A percentile compares a stretch with the other conserved stretches of the same genome.
phyloP scores from a whole-genome alignment of 2,113 vertebrate species.

The Tyto alba region DNA sequence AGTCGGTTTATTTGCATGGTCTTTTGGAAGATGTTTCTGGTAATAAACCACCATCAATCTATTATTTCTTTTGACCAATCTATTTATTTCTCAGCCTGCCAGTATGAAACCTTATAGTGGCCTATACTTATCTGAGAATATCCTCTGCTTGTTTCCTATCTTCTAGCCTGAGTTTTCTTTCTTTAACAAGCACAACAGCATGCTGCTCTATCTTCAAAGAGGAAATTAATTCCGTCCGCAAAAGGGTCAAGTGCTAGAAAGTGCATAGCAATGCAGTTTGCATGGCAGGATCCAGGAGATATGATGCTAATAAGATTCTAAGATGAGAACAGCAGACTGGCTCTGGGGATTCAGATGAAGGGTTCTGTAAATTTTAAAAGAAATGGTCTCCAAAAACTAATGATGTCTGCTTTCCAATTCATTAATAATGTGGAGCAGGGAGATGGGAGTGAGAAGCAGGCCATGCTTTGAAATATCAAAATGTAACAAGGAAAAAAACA shows the following conservation, averaged over 20 bases:
- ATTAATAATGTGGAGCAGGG: conserved; percentile 88
- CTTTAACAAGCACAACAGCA: conserved; percentile 85
- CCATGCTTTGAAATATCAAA: conserved; percentile 80
- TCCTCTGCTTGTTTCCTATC: conserved; percentile 62
- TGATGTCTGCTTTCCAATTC: conserved; percentile 86
- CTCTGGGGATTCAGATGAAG: conserved; percentile 89
- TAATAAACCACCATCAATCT: conserved; percentile 33
- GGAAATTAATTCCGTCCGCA: conserved; percentile 88
- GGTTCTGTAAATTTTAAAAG: conserved; percentile 89
- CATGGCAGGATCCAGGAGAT: conserved; percentile 85
- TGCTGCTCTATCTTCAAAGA: conserved; percentile 75
- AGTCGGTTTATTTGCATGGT: conserved; percentile 42
- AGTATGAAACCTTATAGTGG: background rate
- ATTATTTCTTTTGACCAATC: conserved; percentile 49
- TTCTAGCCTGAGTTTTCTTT: conserved; percentile 65
- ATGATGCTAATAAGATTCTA: conserved; percentile 93
- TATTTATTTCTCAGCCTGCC: conserved; percentile 15
- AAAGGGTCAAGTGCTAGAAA: conserved; percentile 92
- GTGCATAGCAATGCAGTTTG: conserved; percentile 91
- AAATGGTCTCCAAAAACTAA: conserved; percentile 91
- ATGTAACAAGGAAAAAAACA: conserved; percentile 74
- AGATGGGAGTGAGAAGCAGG: conserved; percentile 73
- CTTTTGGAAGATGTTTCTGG: background rate
- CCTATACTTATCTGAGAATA: conserved; percentile 59
- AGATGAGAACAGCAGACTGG: conserved; percentile 82